Conservation (phyloP, 2,888 invertebrate species). For the Lomographa bimaculata region DNA sequence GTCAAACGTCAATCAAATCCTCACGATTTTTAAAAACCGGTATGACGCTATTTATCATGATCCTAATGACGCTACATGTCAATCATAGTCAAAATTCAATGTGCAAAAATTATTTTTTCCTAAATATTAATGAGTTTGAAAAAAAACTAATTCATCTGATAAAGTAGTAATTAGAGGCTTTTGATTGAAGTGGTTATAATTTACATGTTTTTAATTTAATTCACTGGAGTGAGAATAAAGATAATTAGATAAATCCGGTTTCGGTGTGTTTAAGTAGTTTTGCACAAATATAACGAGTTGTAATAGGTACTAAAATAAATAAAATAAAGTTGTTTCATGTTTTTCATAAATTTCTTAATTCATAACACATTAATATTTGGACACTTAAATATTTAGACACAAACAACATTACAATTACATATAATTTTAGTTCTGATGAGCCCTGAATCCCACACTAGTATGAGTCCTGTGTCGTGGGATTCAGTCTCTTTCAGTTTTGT, state of each 20-base stretch:
- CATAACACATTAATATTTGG: no score
- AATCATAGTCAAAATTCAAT: conserved; percentile 28
- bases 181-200: conserved; percentile 18
- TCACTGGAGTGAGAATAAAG: conserved; percentile 33
- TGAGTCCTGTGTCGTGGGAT: no score
- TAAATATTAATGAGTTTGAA: conserved; percentile 21
- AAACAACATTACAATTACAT: no score
- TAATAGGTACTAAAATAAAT: no score
- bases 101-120: conserved; percentile 23
- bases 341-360: no score
- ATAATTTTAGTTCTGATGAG: no score
- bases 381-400: no score
- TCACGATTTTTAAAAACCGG: conserved; percentile 10
- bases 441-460: no score
- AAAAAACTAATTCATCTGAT: conserved; percentile 23
- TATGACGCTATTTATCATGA: conserved; percentile 27
- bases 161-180: conserved; percentile 21
- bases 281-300: no score
- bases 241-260: conserved; percentile 40
- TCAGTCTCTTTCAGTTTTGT: no score
- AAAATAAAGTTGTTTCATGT: no score
- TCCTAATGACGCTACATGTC: conserved; percentile 23
- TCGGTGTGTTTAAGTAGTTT: conserved; percentile 2
- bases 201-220: conserved; percentile 25
- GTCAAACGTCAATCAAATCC: conserved; percentile 17